A percentile compares a stretch with the other conserved stretches of the same genome.
These are phyloP conservation scores for Anticlea derivata DNA, from an alignment of 2,888 invertebrate species.

Conservation along the genomic window DNA sequence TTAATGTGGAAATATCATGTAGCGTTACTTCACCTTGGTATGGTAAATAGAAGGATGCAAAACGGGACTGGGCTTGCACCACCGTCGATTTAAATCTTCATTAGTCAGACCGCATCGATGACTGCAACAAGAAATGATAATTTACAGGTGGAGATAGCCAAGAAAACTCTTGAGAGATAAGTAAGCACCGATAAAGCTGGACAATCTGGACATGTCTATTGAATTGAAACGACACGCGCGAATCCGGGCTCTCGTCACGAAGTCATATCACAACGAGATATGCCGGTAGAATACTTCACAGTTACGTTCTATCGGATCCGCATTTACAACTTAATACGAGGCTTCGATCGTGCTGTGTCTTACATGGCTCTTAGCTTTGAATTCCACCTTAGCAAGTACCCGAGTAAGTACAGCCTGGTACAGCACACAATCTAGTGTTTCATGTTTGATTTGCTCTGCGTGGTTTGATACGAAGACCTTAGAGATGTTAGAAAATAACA, in stretches of 20 bases:
- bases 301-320: constrained; percentile 38
- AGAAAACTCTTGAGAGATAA: constrained; percentile 60
- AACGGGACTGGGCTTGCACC: constrained; percentile 89
- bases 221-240: constrained; percentile 54
- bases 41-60: constrained; percentile 93
- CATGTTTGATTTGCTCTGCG: constrained; percentile 5
- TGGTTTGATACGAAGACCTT: constrained; percentile 4
- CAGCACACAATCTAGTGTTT: constrained; percentile 12
- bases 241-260: constrained; percentile 46
- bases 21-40: constrained; percentile 85
- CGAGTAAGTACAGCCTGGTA: constrained; percentile 3
- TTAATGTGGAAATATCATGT: constrained; percentile 34
- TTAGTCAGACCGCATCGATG: constrained; percentile 93
- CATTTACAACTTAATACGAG: constrained; percentile 54
- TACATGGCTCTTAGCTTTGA: constrained; percentile 40
- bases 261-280: constrained; percentile 43
- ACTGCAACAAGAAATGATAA: constrained; percentile 82
- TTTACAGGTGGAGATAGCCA: constrained; percentile 59
- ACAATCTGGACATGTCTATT: constrained; percentile 57
- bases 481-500: constrained; percentile 10
- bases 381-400: constrained; percentile 19
- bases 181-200: constrained; percentile 49
- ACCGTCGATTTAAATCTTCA: constrained; percentile 93
- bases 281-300: constrained; percentile 20
- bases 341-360: constrained; percentile 47